Percentiles rank a stretch among this genome's conserved stretches.
Conservation (phyloP, 1,140 invertebrate genomes). For the Adelges cooleyi region DNA sequence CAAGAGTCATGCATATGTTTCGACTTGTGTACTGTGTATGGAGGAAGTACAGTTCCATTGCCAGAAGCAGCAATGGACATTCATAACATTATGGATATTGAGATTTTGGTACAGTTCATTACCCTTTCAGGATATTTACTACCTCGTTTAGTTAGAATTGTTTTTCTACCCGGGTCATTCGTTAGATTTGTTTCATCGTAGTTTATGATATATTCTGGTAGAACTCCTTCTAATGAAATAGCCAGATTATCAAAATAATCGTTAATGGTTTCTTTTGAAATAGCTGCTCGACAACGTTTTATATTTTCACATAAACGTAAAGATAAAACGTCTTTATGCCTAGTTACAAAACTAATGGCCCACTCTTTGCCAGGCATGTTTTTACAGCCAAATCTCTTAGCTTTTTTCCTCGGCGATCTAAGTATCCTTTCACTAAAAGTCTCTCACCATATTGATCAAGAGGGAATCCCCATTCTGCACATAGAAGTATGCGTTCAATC, state of each 20-base stretch:
- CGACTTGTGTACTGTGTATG: conserved; percentile 38
- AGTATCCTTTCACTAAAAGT: not conserved
- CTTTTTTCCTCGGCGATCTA: conserved; percentile 1
- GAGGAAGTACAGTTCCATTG: conserved; percentile 32
- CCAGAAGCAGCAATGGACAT: conserved; percentile 11
- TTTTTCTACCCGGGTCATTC: conserved; percentile 25
- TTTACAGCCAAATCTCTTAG: conserved; percentile 26
- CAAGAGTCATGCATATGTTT: conserved; percentile 36
- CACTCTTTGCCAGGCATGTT: conserved; percentile 21
- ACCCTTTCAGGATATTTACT: conserved; percentile 26
- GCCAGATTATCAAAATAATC: conserved; percentile 36
- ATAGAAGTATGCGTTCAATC: conserved; percentile 9
- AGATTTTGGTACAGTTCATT: conserved; percentile 25
- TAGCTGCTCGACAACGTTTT: conserved; percentile 19
- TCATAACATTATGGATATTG: conserved; percentile 30
- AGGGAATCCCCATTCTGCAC: conserved; percentile 25
- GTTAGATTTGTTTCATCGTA: conserved; percentile 39
- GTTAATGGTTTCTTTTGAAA: conserved; percentile 32
- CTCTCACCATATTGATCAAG: conserved; percentile 2
- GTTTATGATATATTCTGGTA: conserved; percentile 37
- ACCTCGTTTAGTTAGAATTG: conserved; percentile 25
- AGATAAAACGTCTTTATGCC: conserved; percentile 3
- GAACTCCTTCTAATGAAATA: conserved; percentile 34
- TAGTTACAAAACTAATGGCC: conserved; percentile 19
- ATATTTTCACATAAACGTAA: conserved; percentile 24